Evolutionary conservation across 2,797 vertebrate species (phyloP), one percentile per base, ranked within the genome.

Genomic region (Capromys pilorides): DNA sequence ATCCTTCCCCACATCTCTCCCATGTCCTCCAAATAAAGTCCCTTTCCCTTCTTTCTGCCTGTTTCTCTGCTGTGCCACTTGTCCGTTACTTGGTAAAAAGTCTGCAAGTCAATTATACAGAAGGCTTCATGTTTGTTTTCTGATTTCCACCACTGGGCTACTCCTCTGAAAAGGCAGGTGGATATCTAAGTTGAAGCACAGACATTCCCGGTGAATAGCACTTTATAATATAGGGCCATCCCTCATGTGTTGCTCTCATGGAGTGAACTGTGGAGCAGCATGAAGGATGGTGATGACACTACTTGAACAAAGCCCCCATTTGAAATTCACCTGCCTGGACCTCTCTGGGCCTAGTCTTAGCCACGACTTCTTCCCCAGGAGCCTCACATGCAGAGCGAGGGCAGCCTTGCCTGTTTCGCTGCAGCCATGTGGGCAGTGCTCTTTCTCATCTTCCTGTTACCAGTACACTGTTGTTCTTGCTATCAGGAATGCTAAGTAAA

Each of bases 101-200:
- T 18, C 57, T 94, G 39, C 41, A 54, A 12, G 81, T 78, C 24
- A 82, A 0, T 71, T 62, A 59, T 90, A 21, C 45, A 54, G 62
- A 5, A 57, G 9, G 26, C 77, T 94, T 96, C 84, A 81, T 24
- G 12, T 88, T 79, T 21, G 57, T 10, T 51, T 71, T 78, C 64
- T 81, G 59, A 88, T 86, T 94, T 33, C n/a, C 39, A 26, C n/a
- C 69, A 66, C 82, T 64, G 79, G 91, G 57, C 62, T n/a, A 5
- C 39, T 66, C 26, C 39, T 82, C 80, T 86, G n/a, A 67, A 93
- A 86, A 61, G 39, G 19, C 57, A 82, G 71, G 82, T 79, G 77
- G 80, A 93, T 93, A 90, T 85, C 16, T 77, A 75, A 87, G 26
- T 57, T 81, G 28, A 80, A 86, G 69, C 64, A 19, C 11, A 61